A percentile compares a stretch with the other conserved stretches of the same genome.
These are phyloP conservation scores for Drosophila anomalata DNA, from an alignment of 2,888 invertebrate species.

Conservation along the genomic window DNA sequence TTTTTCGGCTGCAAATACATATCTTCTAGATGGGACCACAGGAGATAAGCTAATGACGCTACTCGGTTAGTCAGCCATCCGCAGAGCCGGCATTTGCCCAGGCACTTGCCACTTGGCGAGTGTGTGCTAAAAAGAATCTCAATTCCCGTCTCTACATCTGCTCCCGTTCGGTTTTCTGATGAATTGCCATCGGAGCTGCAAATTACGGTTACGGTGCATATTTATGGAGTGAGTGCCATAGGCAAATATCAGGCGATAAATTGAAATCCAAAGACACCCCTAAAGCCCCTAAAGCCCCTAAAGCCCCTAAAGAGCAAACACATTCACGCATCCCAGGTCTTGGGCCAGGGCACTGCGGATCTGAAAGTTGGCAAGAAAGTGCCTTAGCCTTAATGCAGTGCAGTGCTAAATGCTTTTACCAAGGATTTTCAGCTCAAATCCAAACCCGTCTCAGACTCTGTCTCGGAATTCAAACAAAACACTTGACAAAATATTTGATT, in stretches of 20 bases:
- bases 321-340: slow-evolving; percentile 27
- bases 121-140: slow-evolving; percentile 59
- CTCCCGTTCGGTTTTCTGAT: slow-evolving; percentile 51
- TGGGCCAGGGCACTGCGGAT: background rate
- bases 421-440: slow-evolving; percentile 73
- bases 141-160: slow-evolving; percentile 14
- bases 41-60: slow-evolving; percentile 69
- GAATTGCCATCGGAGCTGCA: slow-evolving; percentile 74
- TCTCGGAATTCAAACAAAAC: slow-evolving; percentile 17
- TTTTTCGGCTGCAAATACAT: slow-evolving; percentile 39
- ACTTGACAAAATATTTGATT: slow-evolving; percentile 19
- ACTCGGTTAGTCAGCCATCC: slow-evolving; percentile 67
- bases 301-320: slow-evolving; percentile 56
- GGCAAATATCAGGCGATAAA: slow-evolving; percentile 73
- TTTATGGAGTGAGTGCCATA: slow-evolving; percentile 26
- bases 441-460: slow-evolving; percentile 55
- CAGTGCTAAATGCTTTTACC: slow-evolving; percentile 81
- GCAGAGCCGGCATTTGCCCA: slow-evolving; percentile 53
- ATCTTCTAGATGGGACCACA: slow-evolving; percentile 54
- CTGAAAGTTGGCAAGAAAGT: slow-evolving; percentile 37
- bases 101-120: slow-evolving; percentile 55
- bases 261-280: slow-evolving; percentile 69
- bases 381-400: slow-evolving; percentile 72
- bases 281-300: no score
- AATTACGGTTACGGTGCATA: slow-evolving; percentile 71